Evolutionary conservation across 2,113 vertebrate genomes (phyloP), one percentile per base, ranked within the genome.

Genomic region (Laterallus jamaicensis): DNA sequence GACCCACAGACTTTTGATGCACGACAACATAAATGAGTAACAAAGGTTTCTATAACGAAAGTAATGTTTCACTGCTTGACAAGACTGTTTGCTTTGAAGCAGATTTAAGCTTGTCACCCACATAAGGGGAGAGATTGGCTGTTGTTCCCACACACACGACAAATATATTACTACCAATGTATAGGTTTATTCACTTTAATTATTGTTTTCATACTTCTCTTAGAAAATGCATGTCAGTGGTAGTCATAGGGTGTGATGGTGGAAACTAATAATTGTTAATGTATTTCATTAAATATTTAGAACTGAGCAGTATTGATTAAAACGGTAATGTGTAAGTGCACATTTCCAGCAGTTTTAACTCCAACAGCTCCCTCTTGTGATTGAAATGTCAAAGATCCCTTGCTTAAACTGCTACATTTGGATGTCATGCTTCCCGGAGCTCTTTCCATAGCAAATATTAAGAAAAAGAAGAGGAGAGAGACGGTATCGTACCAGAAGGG

Each of bases 281-380:
- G 95, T 92, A 94, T 97, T 97, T 97, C 96, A 96, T 96, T 96
- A 95, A 95, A 95, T 96, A 97, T 98, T 97, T 96, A 97, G 94
- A 97, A 91, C 86, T 8, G 92, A 96, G 80, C 40, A 42, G 68
- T 90, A 97, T 87, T 76, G 95, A 96, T 97, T 89, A 82, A 95
- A 96, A 56, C 71, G 18, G 93, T 86, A 85, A 40, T 28, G 40
- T 9, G 28, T 35, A 62, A 69, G n/a, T 4, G 54, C 9, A 32
- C 69, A 1, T 35, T 12, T 54, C 50, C 12, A 10, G 13, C 25
- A 25, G 97, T 98, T 97, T 93, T 63, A 98, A 96, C 95, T 96
- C 96, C 97, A 98, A 98, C 96, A 98, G 97, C 97, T 94, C 98
- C 98, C 98, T 98, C 98, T 98, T 95, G 97, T 94, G 98, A 39